Base-by-base conservation (phyloP, 2,113 vertebrate genomes). In the Vombatus ursinus region DNA sequence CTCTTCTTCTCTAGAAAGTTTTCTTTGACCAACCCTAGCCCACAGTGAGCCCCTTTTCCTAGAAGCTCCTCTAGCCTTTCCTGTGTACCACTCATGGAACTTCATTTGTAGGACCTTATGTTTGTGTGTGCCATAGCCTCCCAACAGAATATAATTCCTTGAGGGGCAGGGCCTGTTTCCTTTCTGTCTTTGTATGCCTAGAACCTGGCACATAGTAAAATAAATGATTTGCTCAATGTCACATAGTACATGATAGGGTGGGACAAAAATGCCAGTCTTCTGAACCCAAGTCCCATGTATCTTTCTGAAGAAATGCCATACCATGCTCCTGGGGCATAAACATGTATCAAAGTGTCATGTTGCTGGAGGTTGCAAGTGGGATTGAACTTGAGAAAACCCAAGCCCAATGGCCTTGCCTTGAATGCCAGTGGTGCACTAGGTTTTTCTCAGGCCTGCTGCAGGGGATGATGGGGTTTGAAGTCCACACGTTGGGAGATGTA, bases 381-480 rank as follows among this genome's bases (percentile, higher is more conserved):
- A 37, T 68, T 10, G 31, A 37, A 68, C 57, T 16, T 68, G 57
- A 12, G 31, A 16, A 68, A 37, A 68, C 31, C 3, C 11, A 37
- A 68, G 31, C 31, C 4, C 61, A 12, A 1, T 68, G 31, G 31
- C 61, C 11, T 61, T 61, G 28, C 57, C 28, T 61, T 61, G 57
- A 61, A 28, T 31, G 8, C 10, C 57, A 61, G 28, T 28, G 57
- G 28, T 61, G 31, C 61, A 23, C 68, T 44, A 44, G 68, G 7
- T 19, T 84, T 84, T 84, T 96, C 90, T 37, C 91, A 57, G 22
- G 50, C 10, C 25, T 94, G 23, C 53, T 96, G 22, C 53, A 52
- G 91, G n/a, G 23, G 95, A n/a, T 47, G 94, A 16, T 44, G n/a
- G 68, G 1, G 37, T 96, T 95, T 95, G 91, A 22, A 95, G 54